phyloP scores from a whole-genome alignment of 2,797 vertebrate species.

The Sebastes cheni region DNA sequence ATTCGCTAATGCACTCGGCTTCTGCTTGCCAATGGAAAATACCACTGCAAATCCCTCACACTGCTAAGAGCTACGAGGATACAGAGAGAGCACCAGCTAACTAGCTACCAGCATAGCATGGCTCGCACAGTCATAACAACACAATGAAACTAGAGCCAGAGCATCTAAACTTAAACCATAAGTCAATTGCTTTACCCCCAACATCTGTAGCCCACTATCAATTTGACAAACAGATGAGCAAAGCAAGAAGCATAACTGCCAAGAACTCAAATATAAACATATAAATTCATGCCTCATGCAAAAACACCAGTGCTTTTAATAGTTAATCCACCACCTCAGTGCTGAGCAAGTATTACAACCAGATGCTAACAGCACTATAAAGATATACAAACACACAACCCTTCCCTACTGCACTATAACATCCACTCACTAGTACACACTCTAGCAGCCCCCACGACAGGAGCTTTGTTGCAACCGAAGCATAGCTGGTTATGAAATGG shows the following conservation, averaged over 20 bases:
- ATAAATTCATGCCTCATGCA: conserved; percentile 61
- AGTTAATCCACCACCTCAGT: conserved; percentile 31
- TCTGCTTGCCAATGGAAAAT: conserved; percentile 66
- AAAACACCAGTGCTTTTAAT: conserved; percentile 57
- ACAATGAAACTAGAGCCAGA: conserved; percentile 14
- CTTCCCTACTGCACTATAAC: conserved; percentile 21
- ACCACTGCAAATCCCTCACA: conserved; percentile 56
- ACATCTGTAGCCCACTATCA: not conserved
- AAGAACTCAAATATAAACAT: conserved; percentile 37
- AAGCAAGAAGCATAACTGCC: not conserved
- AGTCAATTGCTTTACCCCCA: not conserved
- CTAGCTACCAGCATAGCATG: not conserved
- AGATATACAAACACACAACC: conserved; percentile 27
- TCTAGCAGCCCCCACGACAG: conserved; percentile 21
- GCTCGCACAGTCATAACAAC: conserved; percentile 6
- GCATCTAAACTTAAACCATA: conserved; percentile 10
- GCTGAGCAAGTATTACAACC: conserved; percentile 28
- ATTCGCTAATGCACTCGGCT: conserved; percentile 14
- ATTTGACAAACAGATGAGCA: conserved; percentile 10
- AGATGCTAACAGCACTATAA: conserved; percentile 36
- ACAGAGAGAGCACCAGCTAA: conserved; percentile 12
- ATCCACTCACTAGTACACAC: conserved; percentile 23
- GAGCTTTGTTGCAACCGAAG: conserved; percentile 55
- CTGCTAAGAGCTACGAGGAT: conserved; percentile 35
- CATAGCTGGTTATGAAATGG: conserved; percentile 40